Base-by-base conservation (phyloP, 2,888 invertebrate species). In the Siphlonurus alternatus region DNA sequence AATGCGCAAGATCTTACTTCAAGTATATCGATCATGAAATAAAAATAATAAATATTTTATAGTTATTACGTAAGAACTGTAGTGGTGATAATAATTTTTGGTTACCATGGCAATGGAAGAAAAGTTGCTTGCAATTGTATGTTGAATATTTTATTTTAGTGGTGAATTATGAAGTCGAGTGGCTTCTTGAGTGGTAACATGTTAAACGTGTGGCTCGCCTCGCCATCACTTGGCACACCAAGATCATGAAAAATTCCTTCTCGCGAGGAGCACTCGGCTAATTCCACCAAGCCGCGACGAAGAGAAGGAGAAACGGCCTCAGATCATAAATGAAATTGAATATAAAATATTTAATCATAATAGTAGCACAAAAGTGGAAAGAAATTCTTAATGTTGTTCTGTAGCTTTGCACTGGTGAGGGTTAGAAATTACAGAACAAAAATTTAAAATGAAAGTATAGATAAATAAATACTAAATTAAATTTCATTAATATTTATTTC, bases 41-140 rank as follows among this genome's bases (percentile, higher is more conserved):
- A n/a, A n/a, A n/a, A n/a, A n/a, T n/a, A n/a, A n/a, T n/a, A n/a
- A n/a, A n/a, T n/a, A n/a, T n/a, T n/a, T n/a, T n/a, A n/a, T n/a
- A n/a, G n/a, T n/a, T n/a, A n/a, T n/a, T n/a, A n/a, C n/a, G 15
- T 38, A 56, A 56, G 22, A 56, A 5, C 5, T 3, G 7, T n/a
- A 7, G n/a, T 18, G 56, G 22, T 56, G 56, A 56, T 56, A 56
- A 56, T 56, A 56, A 56, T 56, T 56, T 56, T 22, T n/a, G 56
- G 56, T 56, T 56, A 56, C 56, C 56, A 56, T 56, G 22, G 56
- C 56, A 56, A 56, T 56, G 56, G 22, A n/a, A n/a, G n/a, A n/a
- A n/a, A n/a, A n/a, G n/a, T n/a, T n/a, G n/a, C n/a, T n/a, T n/a
- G n/a, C 38, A 38, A 38, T 38, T 38, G 38, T 38, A 38, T 38